Percentiles rank a stretch among this genome's conserved stretches.
These are phyloP conservation scores for Parelbella ahira DNA, from an alignment of 2,888 invertebrate species.

Conservation along the genomic window DNA sequence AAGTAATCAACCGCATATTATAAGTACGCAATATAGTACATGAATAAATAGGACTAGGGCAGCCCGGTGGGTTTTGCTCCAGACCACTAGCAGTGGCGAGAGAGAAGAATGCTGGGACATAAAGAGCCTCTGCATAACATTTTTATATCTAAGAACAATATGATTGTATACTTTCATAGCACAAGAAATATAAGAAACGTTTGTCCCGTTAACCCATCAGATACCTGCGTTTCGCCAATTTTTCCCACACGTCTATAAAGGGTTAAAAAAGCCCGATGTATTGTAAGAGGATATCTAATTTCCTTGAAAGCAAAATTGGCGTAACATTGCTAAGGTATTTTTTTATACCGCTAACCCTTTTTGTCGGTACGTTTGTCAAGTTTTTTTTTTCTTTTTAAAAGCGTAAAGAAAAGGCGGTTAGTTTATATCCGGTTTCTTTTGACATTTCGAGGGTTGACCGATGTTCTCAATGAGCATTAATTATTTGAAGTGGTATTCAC, in stretches of 20 bases:
- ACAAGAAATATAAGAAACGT: too few relatives aligned
- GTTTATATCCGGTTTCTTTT: conserved; percentile 77
- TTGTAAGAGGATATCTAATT: conserved; percentile 79
- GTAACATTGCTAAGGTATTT: conserved; percentile 69
- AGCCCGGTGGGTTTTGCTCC: too few relatives aligned
- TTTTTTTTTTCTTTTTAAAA: conserved; percentile 52
- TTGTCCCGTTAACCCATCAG: conserved; percentile 39
- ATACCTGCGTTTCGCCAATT: conserved; percentile 46
- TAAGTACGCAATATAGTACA: too few relatives aligned
- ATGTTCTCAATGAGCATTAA: conserved; percentile 72
- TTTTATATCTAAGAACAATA: too few relatives aligned
- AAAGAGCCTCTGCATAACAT: too few relatives aligned
- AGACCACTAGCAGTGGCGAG: too few relatives aligned
- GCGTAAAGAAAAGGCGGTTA: conserved; percentile 80
- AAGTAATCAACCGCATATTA: too few relatives aligned
- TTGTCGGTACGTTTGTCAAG: conserved; percentile 61
- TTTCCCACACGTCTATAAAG: conserved; percentile 73
- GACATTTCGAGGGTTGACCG: conserved; percentile 69
- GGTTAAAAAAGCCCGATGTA: conserved; percentile 65
- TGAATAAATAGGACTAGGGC: too few relatives aligned
- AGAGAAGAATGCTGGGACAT: too few relatives aligned
- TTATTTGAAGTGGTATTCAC: conserved; percentile 73
- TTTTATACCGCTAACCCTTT: conserved; percentile 60
- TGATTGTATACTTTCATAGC: too few relatives aligned
- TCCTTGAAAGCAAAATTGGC: conserved; percentile 79